These are phyloP conservation scores for Aquatica leii DNA, from an alignment of 2,888 invertebrate genomes.

Conservation along the genomic window DNA sequence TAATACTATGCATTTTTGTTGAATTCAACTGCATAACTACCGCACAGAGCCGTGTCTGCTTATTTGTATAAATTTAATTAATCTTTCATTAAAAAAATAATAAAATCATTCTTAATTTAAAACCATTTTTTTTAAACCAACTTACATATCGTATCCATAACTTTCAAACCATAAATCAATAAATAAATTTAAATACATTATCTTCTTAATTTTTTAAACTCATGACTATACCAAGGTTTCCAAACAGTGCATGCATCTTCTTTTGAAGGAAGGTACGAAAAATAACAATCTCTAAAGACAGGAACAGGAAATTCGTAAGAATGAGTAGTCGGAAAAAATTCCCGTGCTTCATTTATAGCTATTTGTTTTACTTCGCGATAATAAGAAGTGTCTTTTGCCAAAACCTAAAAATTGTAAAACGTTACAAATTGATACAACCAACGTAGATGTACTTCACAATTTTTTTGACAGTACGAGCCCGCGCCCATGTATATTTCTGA, in stretches of 20 bases:
- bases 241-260: conserved; percentile 47
- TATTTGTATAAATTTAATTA: no score
- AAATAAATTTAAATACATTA: no score
- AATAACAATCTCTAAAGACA: conserved; percentile 53
- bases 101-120: no score
- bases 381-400: conserved; percentile 37
- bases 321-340: conserved; percentile 54
- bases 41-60: no score
- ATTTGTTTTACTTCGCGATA: conserved; percentile 48
- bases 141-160: no score
- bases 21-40: no score
- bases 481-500: conserved; percentile 47
- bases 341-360: conserved; percentile 51
- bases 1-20: no score
- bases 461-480: conserved; percentile 43
- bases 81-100: no score
- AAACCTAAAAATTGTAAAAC: conserved; percentile 34
- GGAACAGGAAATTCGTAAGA: conserved; percentile 53
- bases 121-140: no score
- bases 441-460: conserved; percentile 35
- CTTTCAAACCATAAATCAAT: no score
- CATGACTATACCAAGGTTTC: conserved; percentile 43
- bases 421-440: conserved; percentile 2
- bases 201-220: no score
- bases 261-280: conserved; percentile 55